Evolutionary conservation across 2,113 vertebrate species (phyloP).

Genomic region (Apteryx owenii): DNA sequence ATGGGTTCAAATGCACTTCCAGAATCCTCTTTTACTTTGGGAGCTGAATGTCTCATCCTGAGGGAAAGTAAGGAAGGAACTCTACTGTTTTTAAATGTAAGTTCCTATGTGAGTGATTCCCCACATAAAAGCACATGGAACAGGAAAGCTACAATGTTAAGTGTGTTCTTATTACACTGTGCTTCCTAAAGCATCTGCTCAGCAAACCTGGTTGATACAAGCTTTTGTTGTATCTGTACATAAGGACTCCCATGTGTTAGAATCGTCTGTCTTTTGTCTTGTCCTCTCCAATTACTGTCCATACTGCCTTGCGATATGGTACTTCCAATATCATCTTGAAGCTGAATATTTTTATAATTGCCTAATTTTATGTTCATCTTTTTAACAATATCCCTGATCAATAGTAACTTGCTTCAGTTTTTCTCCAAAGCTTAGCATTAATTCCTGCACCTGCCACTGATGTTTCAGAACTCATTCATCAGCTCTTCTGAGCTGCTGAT

Average conservation of each 20-base stretch:
- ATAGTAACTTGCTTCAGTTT: background rate
- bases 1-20: background rate
- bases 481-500: background rate
- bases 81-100: background rate
- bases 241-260: background rate
- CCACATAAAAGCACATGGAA: background rate
- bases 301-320: background rate
- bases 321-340: background rate
- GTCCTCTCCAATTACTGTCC: background rate
- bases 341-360: background rate
- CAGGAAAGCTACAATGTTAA: background rate
- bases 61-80: background rate
- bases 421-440: background rate
- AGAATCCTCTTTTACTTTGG: background rate
- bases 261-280: background rate
- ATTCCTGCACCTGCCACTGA: background rate
- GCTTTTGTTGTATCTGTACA: background rate
- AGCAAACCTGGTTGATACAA: background rate
- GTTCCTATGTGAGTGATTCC: background rate
- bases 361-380: background rate
- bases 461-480: conserved; percentile 5
- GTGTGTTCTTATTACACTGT: background rate
- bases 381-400: background rate
- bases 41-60: background rate
- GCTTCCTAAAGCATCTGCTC: background rate